Percentiles rank a stretch among this genome's conserved stretches.
Evolutionary conservation across 2,888 invertebrate species (phyloP).

Genomic region (Diaphora mendica): DNA sequence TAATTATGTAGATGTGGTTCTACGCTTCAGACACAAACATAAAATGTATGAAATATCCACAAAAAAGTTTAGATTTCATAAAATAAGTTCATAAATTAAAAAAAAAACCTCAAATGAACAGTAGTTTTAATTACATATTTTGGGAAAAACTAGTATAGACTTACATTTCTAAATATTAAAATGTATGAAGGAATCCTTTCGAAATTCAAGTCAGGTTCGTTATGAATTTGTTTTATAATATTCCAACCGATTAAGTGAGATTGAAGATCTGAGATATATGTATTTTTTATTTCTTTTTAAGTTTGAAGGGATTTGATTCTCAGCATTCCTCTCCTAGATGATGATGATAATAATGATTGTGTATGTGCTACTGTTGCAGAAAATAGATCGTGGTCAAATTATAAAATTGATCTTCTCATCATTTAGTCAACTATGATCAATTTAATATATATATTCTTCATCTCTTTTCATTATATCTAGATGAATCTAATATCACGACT

Average conservation of each 20-base stretch:
- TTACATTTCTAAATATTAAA: neutral
- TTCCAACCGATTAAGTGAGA: neutral
- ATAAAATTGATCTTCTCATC: neutral
- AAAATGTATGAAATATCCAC: neutral
- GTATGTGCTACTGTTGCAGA: neutral
- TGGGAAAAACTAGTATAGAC: neutral
- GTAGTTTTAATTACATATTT: neutral
- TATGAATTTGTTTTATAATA: neutral
- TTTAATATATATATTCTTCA: neutral
- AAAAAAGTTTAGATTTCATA: neutral
- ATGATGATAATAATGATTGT: neutral
- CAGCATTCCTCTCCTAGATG: too few species aligned
- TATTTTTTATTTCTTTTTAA: neutral
- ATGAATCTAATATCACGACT: constrained; percentile 20
- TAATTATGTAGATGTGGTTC: neutral
- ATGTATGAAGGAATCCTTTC: neutral
- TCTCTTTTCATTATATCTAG: neutral
- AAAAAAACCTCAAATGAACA: neutral
- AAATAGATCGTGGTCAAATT: neutral
- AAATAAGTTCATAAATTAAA: neutral
- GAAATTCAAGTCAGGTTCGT: neutral
- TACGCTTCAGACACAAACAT: neutral
- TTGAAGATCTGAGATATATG: neutral
- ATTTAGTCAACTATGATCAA: neutral
- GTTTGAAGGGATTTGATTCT: neutral